Percentiles rank a stretch among this genome's conserved stretches.
These are phyloP conservation scores for Aphaenogaster floridana DNA, from an alignment of 1,140 invertebrate genomes.

Conservation along the genomic window DNA sequence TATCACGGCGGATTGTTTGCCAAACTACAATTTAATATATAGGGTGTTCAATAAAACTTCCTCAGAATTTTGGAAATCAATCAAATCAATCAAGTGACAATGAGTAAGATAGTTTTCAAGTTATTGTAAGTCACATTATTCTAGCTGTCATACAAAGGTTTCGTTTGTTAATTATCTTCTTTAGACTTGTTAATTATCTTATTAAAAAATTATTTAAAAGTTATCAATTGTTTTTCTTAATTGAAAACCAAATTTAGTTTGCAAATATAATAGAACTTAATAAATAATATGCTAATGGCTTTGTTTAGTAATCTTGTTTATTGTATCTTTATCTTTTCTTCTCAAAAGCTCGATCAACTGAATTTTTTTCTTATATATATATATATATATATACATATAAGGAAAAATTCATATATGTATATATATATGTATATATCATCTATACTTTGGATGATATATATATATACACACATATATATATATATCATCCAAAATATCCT, in stretches of 20 bases:
- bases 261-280: not conserved
- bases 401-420: no score
- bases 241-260: constrained; percentile 10
- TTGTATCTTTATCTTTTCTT: not conserved
- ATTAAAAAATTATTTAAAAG: not conserved
- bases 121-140: not conserved
- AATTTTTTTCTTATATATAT: constrained; percentile 7
- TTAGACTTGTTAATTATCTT: not conserved
- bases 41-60: not conserved
- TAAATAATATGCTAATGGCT: not conserved
- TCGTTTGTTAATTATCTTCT: not conserved
- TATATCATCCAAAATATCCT: not conserved
- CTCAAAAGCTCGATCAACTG: not conserved
- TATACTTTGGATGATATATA: no score
- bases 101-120: not conserved
- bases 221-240: not conserved
- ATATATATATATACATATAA: no score
- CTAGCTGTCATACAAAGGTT: not conserved
- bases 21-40: constrained; percentile 37
- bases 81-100: not conserved
- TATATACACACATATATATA: no score
- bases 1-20: constrained; percentile 12
- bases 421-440: no score
- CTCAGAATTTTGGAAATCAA: not conserved
- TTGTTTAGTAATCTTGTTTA: not conserved